Percentiles rank a stretch among this genome's conserved stretches.
Conservation (phyloP, 2,113 vertebrate species). For the Malurus elegans region DNA sequence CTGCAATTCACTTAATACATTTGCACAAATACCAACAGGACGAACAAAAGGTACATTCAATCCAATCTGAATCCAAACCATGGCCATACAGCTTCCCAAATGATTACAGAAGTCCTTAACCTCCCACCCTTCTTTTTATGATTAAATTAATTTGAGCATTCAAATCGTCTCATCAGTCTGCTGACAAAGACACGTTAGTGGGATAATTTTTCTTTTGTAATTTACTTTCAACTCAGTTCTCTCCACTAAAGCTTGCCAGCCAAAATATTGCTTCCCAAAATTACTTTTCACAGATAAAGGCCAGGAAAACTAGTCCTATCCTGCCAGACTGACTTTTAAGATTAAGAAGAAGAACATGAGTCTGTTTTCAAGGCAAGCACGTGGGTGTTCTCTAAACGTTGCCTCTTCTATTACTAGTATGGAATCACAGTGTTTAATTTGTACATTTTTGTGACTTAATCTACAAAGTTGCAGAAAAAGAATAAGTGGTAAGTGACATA, state of each 20-base stretch:
- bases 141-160: not conserved
- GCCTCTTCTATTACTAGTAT: not conserved
- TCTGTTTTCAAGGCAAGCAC: not conserved
- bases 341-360: not conserved
- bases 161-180: not conserved
- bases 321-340: not conserved
- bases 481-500: not conserved
- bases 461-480: not conserved
- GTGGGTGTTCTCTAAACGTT: not conserved
- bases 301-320: not conserved
- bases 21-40: not conserved
- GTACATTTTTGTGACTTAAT: not conserved
- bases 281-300: not conserved
- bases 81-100: not conserved
- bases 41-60: not conserved
- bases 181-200: not conserved
- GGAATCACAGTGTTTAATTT: not conserved
- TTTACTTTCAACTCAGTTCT: not conserved
- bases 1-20: not conserved
- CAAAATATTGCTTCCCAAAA: not conserved
- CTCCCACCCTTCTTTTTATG: not conserved
- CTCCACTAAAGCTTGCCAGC: not conserved
- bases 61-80: not conserved
- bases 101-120: not conserved
- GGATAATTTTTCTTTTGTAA: not conserved